These are phyloP conservation scores for Hoplostethus mediterraneus DNA, from an alignment of 2,797 vertebrate species.

Conservation along the genomic window DNA sequence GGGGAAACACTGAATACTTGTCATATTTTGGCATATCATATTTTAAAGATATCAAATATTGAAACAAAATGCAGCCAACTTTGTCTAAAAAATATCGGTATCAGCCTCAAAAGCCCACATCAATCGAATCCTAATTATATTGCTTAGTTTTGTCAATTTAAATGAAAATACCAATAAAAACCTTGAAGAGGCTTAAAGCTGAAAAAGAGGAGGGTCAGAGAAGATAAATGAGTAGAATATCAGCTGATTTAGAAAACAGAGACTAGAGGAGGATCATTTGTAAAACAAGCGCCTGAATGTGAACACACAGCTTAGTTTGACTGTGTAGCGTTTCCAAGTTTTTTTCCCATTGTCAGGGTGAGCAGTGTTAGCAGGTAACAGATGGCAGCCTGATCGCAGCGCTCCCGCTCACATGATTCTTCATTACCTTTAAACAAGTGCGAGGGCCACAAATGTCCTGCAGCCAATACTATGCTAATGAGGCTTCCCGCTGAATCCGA, in stretches of 20 bases:
- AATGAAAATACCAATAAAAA: too few relatives aligned
- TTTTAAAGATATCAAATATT: too few relatives aligned
- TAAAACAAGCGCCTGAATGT: conserved; percentile 20
- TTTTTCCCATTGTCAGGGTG: conserved; percentile 72
- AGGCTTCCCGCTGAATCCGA: conserved; percentile 83
- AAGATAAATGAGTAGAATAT: conserved; percentile 51
- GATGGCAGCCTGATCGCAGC: conserved; percentile 89
- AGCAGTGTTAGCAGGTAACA: conserved; percentile 87
- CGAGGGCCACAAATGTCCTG: conserved; percentile 90
- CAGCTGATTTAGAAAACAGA: conserved; percentile 24
- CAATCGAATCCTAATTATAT: too few relatives aligned
- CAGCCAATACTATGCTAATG: conserved; percentile 88
- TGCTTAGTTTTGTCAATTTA: too few relatives aligned
- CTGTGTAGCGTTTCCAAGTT: conserved; percentile 76
- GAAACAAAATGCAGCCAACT: too few relatives aligned
- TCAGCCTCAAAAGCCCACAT: too few relatives aligned
- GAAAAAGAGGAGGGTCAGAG: conserved; percentile 5
- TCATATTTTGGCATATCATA: too few relatives aligned
- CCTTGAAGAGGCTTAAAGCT: too few relatives aligned
- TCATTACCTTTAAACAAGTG: conserved; percentile 94
- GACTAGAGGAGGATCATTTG: conserved; percentile 22
- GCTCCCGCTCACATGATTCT: conserved; percentile 88
- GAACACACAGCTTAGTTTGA: conserved; percentile 26
- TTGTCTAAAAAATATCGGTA: too few relatives aligned
- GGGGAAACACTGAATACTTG: too few relatives aligned